Evolutionary conservation across 2,888 invertebrate genomes (phyloP).

Genomic region (Ophioninae sp.): DNA sequence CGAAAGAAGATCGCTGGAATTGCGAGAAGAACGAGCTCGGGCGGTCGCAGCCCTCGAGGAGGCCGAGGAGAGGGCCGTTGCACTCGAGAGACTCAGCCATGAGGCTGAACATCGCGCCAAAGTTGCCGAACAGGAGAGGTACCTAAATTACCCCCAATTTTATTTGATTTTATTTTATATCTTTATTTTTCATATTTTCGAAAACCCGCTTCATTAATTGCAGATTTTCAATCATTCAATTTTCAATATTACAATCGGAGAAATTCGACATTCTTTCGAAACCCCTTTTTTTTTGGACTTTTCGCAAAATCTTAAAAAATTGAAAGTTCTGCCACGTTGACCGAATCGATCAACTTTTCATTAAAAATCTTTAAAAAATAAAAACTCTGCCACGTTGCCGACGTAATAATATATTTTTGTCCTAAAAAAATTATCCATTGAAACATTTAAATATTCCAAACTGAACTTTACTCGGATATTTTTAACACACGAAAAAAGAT

Average conservation of each 20-base stretch:
- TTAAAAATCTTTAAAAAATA: too few relatives aligned
- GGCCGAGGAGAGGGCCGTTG: conserved; percentile 92
- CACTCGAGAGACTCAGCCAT: conserved; percentile 88
- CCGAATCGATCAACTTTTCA: too few relatives aligned
- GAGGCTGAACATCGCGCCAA: conserved; percentile 81
- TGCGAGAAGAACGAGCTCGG: conserved; percentile 91
- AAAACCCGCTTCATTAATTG: not conserved
- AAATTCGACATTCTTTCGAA: too few relatives aligned
- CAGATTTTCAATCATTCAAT: not conserved
- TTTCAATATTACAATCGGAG: not conserved
- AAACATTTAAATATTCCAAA: not conserved
- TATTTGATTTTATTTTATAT: too few relatives aligned
- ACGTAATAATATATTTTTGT: not conserved
- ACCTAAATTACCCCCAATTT: conserved; percentile 45
- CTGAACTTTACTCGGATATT: not conserved
- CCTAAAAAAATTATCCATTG: not conserved
- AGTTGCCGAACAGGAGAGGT: conserved; percentile 82
- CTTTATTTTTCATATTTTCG: not conserved
- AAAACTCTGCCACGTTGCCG: not conserved
- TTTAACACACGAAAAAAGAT: not conserved
- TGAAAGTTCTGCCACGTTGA: too few relatives aligned
- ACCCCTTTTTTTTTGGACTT: too few relatives aligned
- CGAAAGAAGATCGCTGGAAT: conserved; percentile 89
- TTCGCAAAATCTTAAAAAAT: too few relatives aligned
- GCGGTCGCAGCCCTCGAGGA: conserved; percentile 92